These are phyloP conservation scores for Chorisops tibialis DNA, from an alignment of 2,888 invertebrate genomes.

Conservation along the genomic window DNA sequence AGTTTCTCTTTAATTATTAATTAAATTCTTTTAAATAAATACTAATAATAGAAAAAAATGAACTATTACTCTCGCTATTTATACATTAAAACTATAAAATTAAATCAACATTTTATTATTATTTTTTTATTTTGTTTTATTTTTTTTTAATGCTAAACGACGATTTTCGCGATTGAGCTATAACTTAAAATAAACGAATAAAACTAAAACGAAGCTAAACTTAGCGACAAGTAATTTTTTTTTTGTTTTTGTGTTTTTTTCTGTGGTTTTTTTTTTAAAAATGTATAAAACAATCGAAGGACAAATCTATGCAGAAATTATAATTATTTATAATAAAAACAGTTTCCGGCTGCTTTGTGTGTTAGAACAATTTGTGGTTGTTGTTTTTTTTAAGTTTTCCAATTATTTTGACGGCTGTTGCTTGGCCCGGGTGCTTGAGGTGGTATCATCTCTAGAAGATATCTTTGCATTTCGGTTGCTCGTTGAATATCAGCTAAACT, in stretches of 20 bases:
- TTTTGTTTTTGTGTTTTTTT: neutral
- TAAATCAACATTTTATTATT: slow-evolving; percentile 24
- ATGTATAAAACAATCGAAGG: slow-evolving; percentile 15
- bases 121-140: slow-evolving; percentile 17
- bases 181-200: slow-evolving; percentile 9
- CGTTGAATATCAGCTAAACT: slow-evolving; percentile 75
- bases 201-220: slow-evolving; percentile 15
- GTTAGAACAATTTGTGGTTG: neutral
- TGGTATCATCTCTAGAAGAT: slow-evolving; percentile 94
- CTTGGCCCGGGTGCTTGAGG: slow-evolving; percentile 51
- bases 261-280: slow-evolving; percentile 8
- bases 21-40: slow-evolving; percentile 26
- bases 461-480: slow-evolving; percentile 85
- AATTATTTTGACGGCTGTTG: slow-evolving; percentile 52
- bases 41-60: slow-evolving; percentile 25
- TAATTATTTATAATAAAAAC: slow-evolving; percentile 31
- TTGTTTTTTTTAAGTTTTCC: slow-evolving; percentile 48
- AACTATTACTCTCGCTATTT: slow-evolving; percentile 11
- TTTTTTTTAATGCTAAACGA: slow-evolving; percentile 5
- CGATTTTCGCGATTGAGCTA: slow-evolving; percentile 23
- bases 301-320: slow-evolving; percentile 22
- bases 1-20: slow-evolving; percentile 15
- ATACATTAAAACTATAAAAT: slow-evolving; percentile 9
- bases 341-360: slow-evolving; percentile 29
- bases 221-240: neutral